These are phyloP conservation scores for Zoanthus gigantus DNA, from an alignment of 92 coral and sea anemone species.

Conservation along the genomic window DNA sequence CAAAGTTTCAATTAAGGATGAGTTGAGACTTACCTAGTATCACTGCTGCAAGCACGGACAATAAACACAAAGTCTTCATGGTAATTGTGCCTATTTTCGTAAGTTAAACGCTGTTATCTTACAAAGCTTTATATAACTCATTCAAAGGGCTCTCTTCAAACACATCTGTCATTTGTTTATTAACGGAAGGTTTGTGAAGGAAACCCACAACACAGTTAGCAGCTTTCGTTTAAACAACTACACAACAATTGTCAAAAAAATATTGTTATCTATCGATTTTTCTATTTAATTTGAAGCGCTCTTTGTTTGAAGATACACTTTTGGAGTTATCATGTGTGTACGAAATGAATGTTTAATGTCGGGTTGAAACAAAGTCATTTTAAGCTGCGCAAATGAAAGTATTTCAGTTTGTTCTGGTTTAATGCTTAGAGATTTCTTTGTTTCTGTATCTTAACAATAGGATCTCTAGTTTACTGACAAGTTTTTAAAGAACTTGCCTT, in stretches of 20 bases:
- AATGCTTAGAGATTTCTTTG: background rate
- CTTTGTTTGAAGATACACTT: background rate
- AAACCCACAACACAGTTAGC: background rate
- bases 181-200: background rate
- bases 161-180: background rate
- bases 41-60: background rate
- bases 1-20: too few species aligned
- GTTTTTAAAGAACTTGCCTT: background rate
- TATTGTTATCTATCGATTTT: background rate
- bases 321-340: background rate
- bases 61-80: background rate
- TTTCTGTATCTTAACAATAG: background rate
- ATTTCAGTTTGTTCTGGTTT: background rate
- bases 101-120: background rate
- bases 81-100: background rate
- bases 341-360: background rate
- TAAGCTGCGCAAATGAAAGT: background rate
- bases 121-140: background rate
- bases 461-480: background rate
- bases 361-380: background rate
- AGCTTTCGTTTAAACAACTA: background rate
- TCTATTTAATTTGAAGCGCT: background rate
- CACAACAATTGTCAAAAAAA: background rate
- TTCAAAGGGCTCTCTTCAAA: background rate
- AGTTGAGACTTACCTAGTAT: background rate